phyloP scores from a whole-genome alignment of 2,888 invertebrate species.

The Nymphalis polychloros region DNA sequence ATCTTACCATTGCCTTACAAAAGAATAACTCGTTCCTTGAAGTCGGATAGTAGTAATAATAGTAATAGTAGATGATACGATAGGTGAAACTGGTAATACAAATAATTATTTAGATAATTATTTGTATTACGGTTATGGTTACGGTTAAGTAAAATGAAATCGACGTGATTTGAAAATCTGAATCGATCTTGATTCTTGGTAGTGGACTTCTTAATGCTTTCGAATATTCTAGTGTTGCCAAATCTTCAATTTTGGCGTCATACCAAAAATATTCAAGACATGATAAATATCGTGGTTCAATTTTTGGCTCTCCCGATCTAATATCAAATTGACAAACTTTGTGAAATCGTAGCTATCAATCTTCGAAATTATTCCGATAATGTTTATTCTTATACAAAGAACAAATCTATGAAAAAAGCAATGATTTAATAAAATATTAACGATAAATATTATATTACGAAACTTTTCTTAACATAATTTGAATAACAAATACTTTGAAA shows the following conservation, averaged over 20 bases:
- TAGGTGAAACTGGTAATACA: too few relatives aligned
- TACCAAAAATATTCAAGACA: slow-evolving; percentile 16
- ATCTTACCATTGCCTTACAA: too few relatives aligned
- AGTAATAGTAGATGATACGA: too few relatives aligned
- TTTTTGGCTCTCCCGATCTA: background rate
- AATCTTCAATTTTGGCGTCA: slow-evolving; percentile 26
- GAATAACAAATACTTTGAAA: too few relatives aligned
- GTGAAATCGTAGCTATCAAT: background rate
- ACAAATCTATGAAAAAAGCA: background rate
- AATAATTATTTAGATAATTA: too few relatives aligned
- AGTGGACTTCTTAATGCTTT: slow-evolving; percentile 2
- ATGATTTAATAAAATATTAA: too few relatives aligned
- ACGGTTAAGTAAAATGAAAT: too few relatives aligned
- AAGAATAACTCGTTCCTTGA: too few relatives aligned
- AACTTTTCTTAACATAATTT: too few relatives aligned
- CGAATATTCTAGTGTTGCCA: slow-evolving; percentile 21
- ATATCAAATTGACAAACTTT: slow-evolving; percentile 1
- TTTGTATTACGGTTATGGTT: too few relatives aligned
- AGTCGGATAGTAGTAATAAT: too few relatives aligned
- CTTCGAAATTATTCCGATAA: background rate
- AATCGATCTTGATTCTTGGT: background rate
- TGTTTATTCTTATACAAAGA: background rate
- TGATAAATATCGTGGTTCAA: slow-evolving; percentile 4
- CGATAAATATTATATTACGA: too few relatives aligned
- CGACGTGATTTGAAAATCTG: background rate